phyloP scores from a whole-genome alignment of 2,797 vertebrate species.

The Ibycter americanus region DNA sequence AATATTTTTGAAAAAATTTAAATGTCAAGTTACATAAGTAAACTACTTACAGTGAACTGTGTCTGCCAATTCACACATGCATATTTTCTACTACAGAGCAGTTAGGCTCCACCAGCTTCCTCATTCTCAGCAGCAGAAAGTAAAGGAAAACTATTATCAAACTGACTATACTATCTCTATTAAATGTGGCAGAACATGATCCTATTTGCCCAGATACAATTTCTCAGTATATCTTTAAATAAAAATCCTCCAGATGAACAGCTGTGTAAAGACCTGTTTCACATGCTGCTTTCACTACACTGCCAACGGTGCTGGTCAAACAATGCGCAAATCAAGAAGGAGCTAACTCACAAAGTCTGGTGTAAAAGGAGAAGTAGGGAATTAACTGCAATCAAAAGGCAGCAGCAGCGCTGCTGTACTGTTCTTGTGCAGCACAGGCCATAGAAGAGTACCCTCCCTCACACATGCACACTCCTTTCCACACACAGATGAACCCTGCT shows the following conservation, averaged over 20 bases:
- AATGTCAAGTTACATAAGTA: conserved; percentile 32
- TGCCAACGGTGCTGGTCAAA: neutral
- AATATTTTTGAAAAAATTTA: neutral
- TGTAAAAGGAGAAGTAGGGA: neutral
- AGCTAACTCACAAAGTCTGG: neutral
- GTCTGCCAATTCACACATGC: neutral
- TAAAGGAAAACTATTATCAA: neutral
- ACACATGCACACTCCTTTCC: accelerated
- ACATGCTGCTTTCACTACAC: neutral
- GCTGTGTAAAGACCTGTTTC: neutral
- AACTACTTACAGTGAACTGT: neutral
- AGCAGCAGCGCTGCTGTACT: neutral
- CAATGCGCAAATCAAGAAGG: neutral
- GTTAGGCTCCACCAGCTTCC: neutral
- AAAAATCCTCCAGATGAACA: neutral
- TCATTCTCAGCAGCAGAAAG: neutral
- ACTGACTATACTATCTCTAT: neutral
- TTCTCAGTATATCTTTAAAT: neutral
- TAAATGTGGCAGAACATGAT: neutral
- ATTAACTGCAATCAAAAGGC: too few species aligned
- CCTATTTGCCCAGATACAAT: neutral
- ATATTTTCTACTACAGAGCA: neutral
- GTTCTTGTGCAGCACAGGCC: neutral
- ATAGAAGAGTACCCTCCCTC: neutral
- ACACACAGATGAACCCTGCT: neutral